These are phyloP conservation scores for Hippopotamus amphibius DNA, from an alignment of 2,113 vertebrate species.

Conservation along the genomic window DNA sequence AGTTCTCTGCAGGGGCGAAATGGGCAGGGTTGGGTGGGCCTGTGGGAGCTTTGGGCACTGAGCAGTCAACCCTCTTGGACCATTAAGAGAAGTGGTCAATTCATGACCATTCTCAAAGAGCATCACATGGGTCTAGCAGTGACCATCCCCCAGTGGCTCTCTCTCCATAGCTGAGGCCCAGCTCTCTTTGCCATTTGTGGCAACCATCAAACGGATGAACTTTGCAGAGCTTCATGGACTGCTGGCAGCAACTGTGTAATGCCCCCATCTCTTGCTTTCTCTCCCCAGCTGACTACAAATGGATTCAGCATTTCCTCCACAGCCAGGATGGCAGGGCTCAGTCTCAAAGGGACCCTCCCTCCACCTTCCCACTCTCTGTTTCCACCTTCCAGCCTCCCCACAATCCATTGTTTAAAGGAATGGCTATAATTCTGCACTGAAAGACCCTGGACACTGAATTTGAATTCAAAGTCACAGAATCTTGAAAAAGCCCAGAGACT, in stretches of 20 bases:
- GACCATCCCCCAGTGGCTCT: neutral
- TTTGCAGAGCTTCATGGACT: slow-evolving; percentile 64
- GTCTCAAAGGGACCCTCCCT: neutral
- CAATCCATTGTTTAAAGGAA: neutral
- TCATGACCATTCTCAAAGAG: neutral
- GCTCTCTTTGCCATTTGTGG: neutral
- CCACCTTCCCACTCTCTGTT: slow-evolving; percentile 5
- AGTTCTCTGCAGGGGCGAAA: slow-evolving; percentile 32
- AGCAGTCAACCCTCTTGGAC: neutral
- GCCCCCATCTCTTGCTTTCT: neutral
- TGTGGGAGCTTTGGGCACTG: neutral
- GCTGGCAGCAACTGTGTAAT: slow-evolving; percentile 65
- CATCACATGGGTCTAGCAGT: neutral
- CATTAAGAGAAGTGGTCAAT: neutral
- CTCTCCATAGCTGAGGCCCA: neutral
- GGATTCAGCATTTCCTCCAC: slow-evolving; percentile 44
- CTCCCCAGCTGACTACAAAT: neutral
- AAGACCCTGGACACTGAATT: neutral
- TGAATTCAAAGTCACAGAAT: slow-evolving; percentile 45
- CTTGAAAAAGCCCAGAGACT: neutral
- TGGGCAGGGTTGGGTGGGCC: neutral
- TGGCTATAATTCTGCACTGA: neutral
- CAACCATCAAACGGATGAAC: slow-evolving; percentile 58
- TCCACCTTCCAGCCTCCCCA: neutral
- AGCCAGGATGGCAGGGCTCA: slow-evolving; percentile 3